Base-by-base conservation (phyloP, 2,797 vertebrate species). In the Pachyuromys duprasi region DNA sequence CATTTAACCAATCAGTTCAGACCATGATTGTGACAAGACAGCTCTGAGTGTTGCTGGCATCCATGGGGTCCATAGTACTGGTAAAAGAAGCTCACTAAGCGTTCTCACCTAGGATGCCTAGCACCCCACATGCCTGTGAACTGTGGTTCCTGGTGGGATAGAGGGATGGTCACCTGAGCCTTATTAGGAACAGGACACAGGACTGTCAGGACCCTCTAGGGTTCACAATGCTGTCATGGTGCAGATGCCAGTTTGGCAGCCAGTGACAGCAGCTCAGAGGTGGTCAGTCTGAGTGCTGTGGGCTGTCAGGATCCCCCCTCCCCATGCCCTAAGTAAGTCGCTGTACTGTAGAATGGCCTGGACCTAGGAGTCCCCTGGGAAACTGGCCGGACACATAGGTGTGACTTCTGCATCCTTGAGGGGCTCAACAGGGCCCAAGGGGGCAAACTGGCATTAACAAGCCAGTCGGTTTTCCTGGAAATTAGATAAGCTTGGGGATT, bases 171-270 rank as follows among this genome's bases (percentile, higher is more conserved):
- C n/a, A 8, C 39, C 26, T 7, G n/a, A 69, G 62, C 18, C 55
- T 14, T 2, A 3, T 14, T 22, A 45, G 36, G 20, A 33, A 42
- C 2, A 0, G 12, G 14, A 1, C 2, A 0, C 12, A 33, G 84
- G 88, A 36, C 36, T 42, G 6, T 74, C 14, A 13, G 53, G 67
- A 28, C 24, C 8, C 6, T 57, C 67, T 33, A 45, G 28, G 17
- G 26, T 31, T 39, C 39, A 26, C 26, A 74, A 36, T 8, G 36
- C 28, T 63, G 36, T 45, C 74, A 63, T 13, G 2, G 74, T 36
- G 42, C 42, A 67, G 42, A 62, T 67, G 39, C 42, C 14, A 3
- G 22, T 7, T 53, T 26, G 24, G 36, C 53, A 60, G 26, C 67
- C 28, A 55, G 69, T 60, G 69, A 39, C 42, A 33, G 31, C n/a